Percentiles rank a stretch among this genome's conserved stretches.
phyloP scores from a whole-genome alignment of 2,113 vertebrate genomes.

The Spea bombifrons region DNA sequence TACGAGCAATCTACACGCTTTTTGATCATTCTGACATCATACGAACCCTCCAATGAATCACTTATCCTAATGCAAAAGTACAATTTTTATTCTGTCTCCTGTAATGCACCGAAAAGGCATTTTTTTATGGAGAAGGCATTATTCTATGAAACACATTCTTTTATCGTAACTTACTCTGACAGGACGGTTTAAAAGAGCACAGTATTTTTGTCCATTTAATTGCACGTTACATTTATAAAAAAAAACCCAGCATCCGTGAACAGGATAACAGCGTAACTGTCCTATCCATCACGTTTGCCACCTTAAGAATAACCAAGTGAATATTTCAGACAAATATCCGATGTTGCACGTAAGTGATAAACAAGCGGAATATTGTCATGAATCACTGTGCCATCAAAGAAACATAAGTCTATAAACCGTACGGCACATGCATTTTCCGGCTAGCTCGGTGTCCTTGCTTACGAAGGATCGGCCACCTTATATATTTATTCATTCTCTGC shows the following conservation, averaged over 20 bases:
- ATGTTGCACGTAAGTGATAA: conserved; percentile 18
- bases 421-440: conserved; percentile 3
- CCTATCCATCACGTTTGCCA: conserved; percentile 28
- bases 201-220: conserved; percentile 39
- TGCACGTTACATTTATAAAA: conserved; percentile 35
- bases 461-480: not conserved
- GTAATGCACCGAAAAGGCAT: conserved; percentile 37
- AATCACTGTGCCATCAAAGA: conserved; percentile 8
- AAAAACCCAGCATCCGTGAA: conserved; percentile 11
- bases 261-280: conserved; percentile 2
- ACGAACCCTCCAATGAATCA: conserved; percentile 35
- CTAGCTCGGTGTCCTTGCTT: conserved; percentile 11
- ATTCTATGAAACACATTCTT: conserved; percentile 38
- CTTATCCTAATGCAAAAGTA: conserved; percentile 40
- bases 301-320: conserved; percentile 28
- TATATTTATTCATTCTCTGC: not conserved
- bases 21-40: conserved; percentile 39
- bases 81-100: conserved; percentile 21
- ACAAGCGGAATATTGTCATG: conserved; percentile 12
- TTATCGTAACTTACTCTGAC: conserved; percentile 44
- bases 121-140: conserved; percentile 28
- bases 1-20: not conserved
- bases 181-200: conserved; percentile 27
- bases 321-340: conserved; percentile 27
- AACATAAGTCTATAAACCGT: conserved; percentile 19